These are phyloP conservation scores for Selene dorsalis DNA, from an alignment of 2,797 vertebrate genomes.

Conservation along the genomic window DNA sequence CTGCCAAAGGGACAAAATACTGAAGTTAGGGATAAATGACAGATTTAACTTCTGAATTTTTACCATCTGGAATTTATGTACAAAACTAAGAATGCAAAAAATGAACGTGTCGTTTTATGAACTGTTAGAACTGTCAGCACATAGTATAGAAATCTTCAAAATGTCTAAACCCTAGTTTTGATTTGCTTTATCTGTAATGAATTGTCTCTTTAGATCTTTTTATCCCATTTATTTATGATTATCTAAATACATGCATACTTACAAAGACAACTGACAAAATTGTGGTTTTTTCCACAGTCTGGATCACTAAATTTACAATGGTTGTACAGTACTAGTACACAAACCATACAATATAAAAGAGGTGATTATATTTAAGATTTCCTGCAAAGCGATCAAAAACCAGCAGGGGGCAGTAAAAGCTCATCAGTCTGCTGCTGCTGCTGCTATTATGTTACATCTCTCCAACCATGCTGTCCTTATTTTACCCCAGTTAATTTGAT, in stretches of 20 bases:
- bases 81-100: background rate
- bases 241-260: background rate
- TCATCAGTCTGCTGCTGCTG: slow-evolving; percentile 9
- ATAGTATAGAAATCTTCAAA: background rate
- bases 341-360: background rate
- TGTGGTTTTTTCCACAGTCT: background rate
- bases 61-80: background rate
- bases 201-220: background rate
- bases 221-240: background rate
- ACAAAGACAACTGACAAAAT: background rate
- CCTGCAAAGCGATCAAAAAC: background rate
- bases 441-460: background rate
- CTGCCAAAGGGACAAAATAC: background rate
- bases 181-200: background rate
- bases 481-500: slow-evolving; percentile 43
- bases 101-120: too few relatives aligned
- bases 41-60: background rate
- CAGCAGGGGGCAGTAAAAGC: slow-evolving; percentile 76
- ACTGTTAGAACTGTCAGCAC: background rate
- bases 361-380: background rate
- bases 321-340: background rate
- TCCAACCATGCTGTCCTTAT: slow-evolving; percentile 47
- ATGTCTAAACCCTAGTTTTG: background rate
- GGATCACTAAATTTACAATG: background rate
- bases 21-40: background rate